phyloP scores from a whole-genome alignment of 35 echinoderm and acorn worm genomes.

The Strongylocentrotus purpuratus region DNA sequence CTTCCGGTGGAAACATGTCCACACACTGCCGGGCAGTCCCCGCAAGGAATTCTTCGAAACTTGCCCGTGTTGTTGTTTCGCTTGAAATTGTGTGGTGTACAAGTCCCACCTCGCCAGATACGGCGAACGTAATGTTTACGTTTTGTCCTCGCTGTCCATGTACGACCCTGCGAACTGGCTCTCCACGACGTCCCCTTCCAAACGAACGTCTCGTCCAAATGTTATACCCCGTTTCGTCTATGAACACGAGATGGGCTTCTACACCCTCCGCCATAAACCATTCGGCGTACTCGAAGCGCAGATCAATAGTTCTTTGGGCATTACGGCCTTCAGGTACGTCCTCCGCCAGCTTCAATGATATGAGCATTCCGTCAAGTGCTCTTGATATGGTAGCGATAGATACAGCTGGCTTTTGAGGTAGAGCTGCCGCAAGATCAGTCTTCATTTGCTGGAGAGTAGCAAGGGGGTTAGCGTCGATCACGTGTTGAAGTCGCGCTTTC shows the following conservation, averaged over 20 bases:
- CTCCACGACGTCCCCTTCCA: not conserved
- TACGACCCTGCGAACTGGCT: not conserved
- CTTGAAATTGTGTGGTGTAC: not conserved
- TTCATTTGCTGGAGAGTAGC: not conserved
- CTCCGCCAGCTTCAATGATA: constrained; percentile 25
- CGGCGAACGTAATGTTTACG: not conserved
- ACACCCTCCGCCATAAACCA: not conserved
- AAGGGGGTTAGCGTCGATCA: not conserved
- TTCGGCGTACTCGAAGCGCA: not conserved
- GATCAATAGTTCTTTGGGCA: not conserved
- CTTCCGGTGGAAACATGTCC: too few species aligned
- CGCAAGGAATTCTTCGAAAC: not conserved
- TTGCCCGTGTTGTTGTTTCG: not conserved
- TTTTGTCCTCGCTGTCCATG: not conserved
- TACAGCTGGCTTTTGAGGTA: not conserved
- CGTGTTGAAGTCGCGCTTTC: not conserved
- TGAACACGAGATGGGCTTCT: not conserved
- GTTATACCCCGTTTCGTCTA: constrained; percentile 4
- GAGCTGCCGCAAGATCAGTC: not conserved
- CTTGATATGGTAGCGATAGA: not conserved
- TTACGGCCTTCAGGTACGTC: constrained; percentile 22
- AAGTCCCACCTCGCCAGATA: not conserved
- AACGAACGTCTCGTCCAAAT: not conserved
- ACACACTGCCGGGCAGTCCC: too few species aligned
- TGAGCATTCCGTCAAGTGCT: constrained; percentile 31